Evolutionary conservation across 2,797 vertebrate genomes (phyloP).

Genomic region (Periparus ater): DNA sequence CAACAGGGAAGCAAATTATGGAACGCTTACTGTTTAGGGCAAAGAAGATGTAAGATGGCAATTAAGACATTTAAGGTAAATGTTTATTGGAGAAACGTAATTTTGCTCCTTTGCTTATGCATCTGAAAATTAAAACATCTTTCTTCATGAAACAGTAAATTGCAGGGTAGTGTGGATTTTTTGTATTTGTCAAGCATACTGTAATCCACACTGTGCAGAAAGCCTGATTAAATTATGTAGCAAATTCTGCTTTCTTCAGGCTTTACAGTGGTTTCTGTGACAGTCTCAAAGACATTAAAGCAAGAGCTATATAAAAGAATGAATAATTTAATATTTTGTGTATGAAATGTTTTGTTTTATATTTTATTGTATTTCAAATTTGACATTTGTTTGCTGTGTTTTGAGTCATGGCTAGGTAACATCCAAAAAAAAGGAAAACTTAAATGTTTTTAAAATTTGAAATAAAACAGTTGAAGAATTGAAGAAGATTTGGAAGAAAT

Average conservation of each 20-base stretch:
- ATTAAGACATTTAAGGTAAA: constrained; percentile 19
- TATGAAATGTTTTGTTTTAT: neutral
- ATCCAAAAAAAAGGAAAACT: neutral
- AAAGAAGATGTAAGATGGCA: neutral
- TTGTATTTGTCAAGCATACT: neutral
- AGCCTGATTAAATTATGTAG: constrained; percentile 16
- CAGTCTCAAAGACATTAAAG: neutral
- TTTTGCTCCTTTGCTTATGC: neutral
- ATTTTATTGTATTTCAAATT: neutral
- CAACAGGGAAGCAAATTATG: neutral
- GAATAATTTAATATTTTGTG: neutral
- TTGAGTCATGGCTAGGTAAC: neutral
- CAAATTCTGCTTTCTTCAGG: neutral
- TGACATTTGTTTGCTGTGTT: neutral
- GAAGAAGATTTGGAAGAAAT: neutral
- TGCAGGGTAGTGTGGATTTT: neutral
- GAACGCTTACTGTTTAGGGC: neutral
- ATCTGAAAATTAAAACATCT: constrained; percentile 9
- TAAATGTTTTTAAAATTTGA: neutral
- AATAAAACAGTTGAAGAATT: neutral
- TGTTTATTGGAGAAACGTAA: neutral
- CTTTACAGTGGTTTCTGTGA: neutral
- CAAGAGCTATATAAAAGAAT: neutral
- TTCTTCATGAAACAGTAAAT: constrained; percentile 2
- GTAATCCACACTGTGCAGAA: neutral